phyloP scores from a whole-genome alignment of 2,888 invertebrate genomes.

The Strigamia maritima region DNA sequence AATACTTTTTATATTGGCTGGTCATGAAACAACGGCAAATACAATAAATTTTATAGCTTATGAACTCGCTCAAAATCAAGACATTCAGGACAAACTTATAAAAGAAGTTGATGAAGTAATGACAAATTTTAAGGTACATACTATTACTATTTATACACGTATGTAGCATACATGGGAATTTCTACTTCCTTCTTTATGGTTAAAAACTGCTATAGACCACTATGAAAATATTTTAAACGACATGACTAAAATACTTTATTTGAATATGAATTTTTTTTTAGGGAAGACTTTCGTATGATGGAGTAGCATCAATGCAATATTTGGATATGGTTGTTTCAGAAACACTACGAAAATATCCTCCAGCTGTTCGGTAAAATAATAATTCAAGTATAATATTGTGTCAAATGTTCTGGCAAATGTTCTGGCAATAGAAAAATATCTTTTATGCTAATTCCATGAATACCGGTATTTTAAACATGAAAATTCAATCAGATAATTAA shows the following conservation, averaged over 20 bases:
- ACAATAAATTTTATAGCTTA: constrained; percentile 22
- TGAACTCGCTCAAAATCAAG: constrained; percentile 27
- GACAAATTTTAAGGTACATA: not conserved
- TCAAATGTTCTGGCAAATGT: no score
- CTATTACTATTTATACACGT: no score
- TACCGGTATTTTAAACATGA: no score
- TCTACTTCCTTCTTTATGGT: no score
- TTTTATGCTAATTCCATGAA: no score
- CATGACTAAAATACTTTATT: no score
- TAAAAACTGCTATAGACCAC: no score
- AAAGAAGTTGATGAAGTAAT: constrained; percentile 37
- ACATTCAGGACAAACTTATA: constrained; percentile 37
- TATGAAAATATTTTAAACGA: no score
- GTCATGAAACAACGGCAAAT: constrained; percentile 37
- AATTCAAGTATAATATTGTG: not conserved
- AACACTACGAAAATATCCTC: constrained; percentile 35
- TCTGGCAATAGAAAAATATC: no score
- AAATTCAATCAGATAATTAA: not conserved
- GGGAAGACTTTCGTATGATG: constrained; percentile 27
- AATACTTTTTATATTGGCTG: constrained; percentile 37
- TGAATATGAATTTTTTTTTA: not conserved
- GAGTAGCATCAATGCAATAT: constrained; percentile 14
- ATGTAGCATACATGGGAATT: no score
- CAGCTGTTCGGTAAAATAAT: not conserved
- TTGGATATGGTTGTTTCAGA: constrained; percentile 37